Base-by-base conservation (phyloP, 2,797 vertebrate genomes). In the Urosaurus nigricauda region DNA sequence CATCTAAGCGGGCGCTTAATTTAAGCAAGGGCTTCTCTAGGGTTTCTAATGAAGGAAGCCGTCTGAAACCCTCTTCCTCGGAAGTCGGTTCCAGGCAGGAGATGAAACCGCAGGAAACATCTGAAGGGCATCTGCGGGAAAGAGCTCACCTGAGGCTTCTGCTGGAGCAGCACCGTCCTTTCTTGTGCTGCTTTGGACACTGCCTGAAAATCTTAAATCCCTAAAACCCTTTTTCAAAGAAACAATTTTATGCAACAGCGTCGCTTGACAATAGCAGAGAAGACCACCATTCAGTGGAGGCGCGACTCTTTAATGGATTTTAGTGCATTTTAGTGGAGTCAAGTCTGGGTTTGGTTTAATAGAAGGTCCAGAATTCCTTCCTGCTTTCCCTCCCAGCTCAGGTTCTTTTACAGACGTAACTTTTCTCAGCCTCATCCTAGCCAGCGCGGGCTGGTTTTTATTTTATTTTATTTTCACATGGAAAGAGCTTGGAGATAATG, bases 31-130 rank as follows among this genome's bases (percentile, higher is more conserved):
- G 35, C 51, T 43, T 56, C 47, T 87, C 53, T 51, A 47, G 73
- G n/a, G 12, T 83, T 60, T 12, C 17, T 79, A 80, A 80, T 29
- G 53, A 80, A 85, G n/a, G 78, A 35, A 26, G 70, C 83, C 78
- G 40, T 81, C 71, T 86, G 77, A 58, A 68, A 58, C 13, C 40
- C 47, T 40, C 35, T 86, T 32, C 56, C 47, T 26, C 63, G 24
- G 56, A 53, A 77, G 58, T 21, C 37, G 47, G 56, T 75, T 68
- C 24, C 43, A 19, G 0, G 24, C 9, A 1, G 21, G 65, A 24
- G 65, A 58, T 4, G 16, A 14, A 24, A 3, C 21, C 2, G 16
- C 35, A 81, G 17, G 26, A 0, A 32, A 21, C 29, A 4, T n/a
- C 12, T 32, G 21, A 40, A 51, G n/a, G 21, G 17, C 16, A 4